Conservation (phyloP, 2,113 vertebrate genomes). For the Murina feae region DNA sequence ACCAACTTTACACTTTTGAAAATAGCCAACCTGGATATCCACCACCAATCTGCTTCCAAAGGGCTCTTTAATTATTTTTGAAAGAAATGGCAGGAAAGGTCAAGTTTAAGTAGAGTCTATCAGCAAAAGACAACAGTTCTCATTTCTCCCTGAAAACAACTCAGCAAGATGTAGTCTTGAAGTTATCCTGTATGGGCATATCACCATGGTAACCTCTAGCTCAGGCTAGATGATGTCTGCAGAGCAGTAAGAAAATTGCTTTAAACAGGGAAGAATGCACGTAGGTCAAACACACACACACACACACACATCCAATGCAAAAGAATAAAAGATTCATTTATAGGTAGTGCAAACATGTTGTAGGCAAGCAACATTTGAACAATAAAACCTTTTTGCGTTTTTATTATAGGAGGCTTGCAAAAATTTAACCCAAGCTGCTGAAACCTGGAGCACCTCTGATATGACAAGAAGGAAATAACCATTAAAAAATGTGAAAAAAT, state of each 20-base stretch:
- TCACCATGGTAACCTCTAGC: conserved; percentile 72
- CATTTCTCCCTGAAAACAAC: conserved; percentile 29
- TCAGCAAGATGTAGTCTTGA: conserved; percentile 45
- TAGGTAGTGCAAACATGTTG: neutral
- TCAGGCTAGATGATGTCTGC: conserved; percentile 35
- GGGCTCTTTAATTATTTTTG: conserved; percentile 34
- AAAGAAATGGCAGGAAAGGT: neutral
- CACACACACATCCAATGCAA: neutral
- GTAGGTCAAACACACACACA: neutral
- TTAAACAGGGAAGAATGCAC: conserved; percentile 49
- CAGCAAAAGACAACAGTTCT: conserved; percentile 14
- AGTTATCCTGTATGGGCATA: conserved; percentile 43
- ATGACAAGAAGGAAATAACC: neutral
- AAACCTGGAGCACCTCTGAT: neutral
- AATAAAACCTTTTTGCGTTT: conserved; percentile 8
- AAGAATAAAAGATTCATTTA: conserved; percentile 35
- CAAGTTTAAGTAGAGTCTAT: conserved; percentile 10
- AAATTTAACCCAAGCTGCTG: neutral
- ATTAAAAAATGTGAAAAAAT: neutral
- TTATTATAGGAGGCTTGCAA: neutral
- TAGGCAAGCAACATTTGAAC: neutral
- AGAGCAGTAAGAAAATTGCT: conserved; percentile 49
- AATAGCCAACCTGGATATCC: neutral
- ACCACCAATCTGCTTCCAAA: neutral
- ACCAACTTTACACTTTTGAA: conserved; percentile 1